A percentile compares a stretch with the other conserved stretches of the same genome.
These are phyloP conservation scores for Scelioninae gen. 1 DNA, from an alignment of 2,888 invertebrate genomes.

Conservation along the genomic window DNA sequence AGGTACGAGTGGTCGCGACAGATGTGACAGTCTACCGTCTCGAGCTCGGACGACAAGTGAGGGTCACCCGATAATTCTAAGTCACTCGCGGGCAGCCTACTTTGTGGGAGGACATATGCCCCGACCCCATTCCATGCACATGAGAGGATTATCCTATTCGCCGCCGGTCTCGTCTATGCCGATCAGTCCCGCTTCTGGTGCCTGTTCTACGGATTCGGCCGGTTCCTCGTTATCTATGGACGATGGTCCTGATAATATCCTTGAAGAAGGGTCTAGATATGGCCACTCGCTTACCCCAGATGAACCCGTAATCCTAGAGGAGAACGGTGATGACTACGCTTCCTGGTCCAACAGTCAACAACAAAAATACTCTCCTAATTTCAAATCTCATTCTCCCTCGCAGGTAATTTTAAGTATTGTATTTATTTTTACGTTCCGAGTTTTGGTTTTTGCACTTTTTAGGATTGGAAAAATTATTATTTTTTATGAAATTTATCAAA, in stretches of 20 bases:
- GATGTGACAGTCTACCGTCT: conserved; percentile 93
- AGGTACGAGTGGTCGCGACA: conserved; percentile 86
- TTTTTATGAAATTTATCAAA: too few relatives aligned
- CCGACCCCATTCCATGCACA: conserved; percentile 85
- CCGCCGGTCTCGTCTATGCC: conserved; percentile 86
- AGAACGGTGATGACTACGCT: conserved; percentile 87
- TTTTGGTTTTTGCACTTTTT: too few relatives aligned
- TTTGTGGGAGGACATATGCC: conserved; percentile 82
- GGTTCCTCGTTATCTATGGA: conserved; percentile 89
- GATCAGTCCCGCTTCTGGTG: conserved; percentile 87
- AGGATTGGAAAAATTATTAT: too few relatives aligned
- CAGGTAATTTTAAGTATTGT: conserved; percentile 83
- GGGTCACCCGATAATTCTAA: conserved; percentile 84
- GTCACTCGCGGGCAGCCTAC: conserved; percentile 83
- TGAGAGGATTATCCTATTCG: conserved; percentile 84
- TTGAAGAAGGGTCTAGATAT: conserved; percentile 83
- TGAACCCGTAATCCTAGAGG: conserved; percentile 88
- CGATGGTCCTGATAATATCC: conserved; percentile 85
- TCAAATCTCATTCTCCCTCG: conserved; percentile 84
- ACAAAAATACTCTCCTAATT: conserved; percentile 83
- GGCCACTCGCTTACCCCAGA: conserved; percentile 87
- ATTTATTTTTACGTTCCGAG: too few relatives aligned
- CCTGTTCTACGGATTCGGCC: conserved; percentile 88
- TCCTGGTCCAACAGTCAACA: conserved; percentile 79
- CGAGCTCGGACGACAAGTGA: conserved; percentile 89